Conservation (phyloP, 2,797 vertebrate species). For the Poeciliopsis paucimaculata region DNA sequence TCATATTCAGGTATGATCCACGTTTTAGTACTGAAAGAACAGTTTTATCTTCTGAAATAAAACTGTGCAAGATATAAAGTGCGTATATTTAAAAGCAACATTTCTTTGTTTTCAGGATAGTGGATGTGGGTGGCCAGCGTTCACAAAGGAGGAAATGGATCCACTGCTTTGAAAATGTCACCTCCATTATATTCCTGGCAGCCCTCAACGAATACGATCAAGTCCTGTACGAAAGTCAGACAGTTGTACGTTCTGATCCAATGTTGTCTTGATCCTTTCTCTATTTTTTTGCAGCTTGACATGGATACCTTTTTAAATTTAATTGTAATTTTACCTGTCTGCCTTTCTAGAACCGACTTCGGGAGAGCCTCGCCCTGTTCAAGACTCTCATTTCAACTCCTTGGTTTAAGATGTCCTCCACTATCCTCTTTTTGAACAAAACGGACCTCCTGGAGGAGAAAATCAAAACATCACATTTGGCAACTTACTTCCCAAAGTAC, state of each 20-base stretch:
- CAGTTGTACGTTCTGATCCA: slow-evolving; percentile 76
- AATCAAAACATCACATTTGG: slow-evolving; percentile 84
- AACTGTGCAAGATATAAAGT: neutral
- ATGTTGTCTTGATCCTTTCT: neutral
- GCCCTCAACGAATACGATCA: slow-evolving; percentile 92
- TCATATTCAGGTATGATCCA: slow-evolving; percentile 82
- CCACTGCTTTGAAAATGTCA: slow-evolving; percentile 69
- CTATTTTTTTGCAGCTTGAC: neutral
- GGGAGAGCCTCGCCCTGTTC: slow-evolving; percentile 90
- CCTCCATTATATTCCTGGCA: slow-evolving; percentile 89
- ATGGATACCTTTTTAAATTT: neutral
- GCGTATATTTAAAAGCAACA: neutral
- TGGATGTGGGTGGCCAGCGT: slow-evolving; percentile 91
- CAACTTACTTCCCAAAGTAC: slow-evolving; percentile 86
- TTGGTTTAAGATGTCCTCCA: slow-evolving; percentile 88
- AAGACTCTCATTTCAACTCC: slow-evolving; percentile 84
- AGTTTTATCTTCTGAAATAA: neutral
- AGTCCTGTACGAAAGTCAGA: slow-evolving; percentile 83
- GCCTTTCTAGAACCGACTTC: slow-evolving; percentile 84
- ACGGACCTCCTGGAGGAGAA: slow-evolving; percentile 90
- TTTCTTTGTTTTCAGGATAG: slow-evolving; percentile 79
- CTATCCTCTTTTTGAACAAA: slow-evolving; percentile 92
- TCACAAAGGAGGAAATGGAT: slow-evolving; percentile 88
- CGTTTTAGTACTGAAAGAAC: neutral
- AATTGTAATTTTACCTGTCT: neutral